Base-by-base conservation (phyloP, 2,113 vertebrate genomes). In the Pachypanchax playfairii region DNA sequence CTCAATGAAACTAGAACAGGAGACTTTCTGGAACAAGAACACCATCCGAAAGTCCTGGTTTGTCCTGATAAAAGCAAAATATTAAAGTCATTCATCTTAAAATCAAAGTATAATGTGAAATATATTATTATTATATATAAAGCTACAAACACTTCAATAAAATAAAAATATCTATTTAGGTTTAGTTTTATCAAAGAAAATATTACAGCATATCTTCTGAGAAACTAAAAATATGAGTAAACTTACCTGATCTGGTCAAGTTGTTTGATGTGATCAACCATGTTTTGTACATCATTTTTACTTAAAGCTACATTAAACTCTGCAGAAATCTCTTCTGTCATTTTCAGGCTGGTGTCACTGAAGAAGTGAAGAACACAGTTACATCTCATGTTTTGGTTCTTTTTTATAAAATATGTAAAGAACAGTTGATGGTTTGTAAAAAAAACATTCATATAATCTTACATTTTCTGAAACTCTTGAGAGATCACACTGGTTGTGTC, bases 401-500 rank as follows among this genome's bases (percentile, higher is more conserved):
- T 8, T n/a, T n/a, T n/a, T n/a, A n/a, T n/a, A n/a, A n/a, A n/a
- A n/a, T n/a, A n/a, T n/a, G n/a, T n/a, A n/a, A n/a, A n/a, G n/a
- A n/a, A n/a, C n/a, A n/a, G 10, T 47, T 15, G 14, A 13, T 47
- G 22, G 3, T 7, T 25, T 4, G 14, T 12, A 25, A 24, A 14
- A 47, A 3, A 14, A 14, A 7, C 9, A 43, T 43, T 4, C 6
- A 20, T n/a, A n/a, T n/a, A n/a, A n/a, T n/a, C n/a, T 47, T 47
- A 47, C 44, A 21, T 47, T 25, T 14, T 13, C 12, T 3, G 1
- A 25, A 25, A 22, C 1, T 2, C 35, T 61, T 25, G 41, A 33
- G 80, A 90, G 60, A 92, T 84, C 2, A 4, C 49, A 51, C 78
- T 38, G 13, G 70, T 71, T 17, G 72, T 74, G 21, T 54, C 17